phyloP scores from a whole-genome alignment of 2,113 vertebrate genomes.

The Onychostruthus taczanowskii region DNA sequence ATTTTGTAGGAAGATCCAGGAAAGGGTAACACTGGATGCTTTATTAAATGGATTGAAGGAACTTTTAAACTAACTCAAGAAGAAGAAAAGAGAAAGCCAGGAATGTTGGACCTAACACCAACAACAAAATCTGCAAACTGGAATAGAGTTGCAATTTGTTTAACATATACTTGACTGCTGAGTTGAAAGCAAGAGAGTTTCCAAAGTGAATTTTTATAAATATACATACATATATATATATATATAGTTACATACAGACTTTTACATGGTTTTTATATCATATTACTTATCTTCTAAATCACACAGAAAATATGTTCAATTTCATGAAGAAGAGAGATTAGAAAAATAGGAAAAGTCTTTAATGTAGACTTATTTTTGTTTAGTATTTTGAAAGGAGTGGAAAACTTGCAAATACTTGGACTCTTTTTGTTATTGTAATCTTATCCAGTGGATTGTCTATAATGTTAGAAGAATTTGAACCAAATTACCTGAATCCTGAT shows the following conservation, averaged over 20 bases:
- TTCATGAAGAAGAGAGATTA: neutral
- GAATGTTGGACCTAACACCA: neutral
- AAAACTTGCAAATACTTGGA: neutral
- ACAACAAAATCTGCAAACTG: neutral
- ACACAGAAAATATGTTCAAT: neutral
- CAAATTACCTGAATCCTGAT: neutral
- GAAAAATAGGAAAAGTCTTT: neutral
- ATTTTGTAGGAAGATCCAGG: neutral
- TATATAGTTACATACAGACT: neutral
- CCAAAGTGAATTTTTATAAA: neutral
- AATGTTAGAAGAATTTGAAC: neutral
- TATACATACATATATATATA: neutral
- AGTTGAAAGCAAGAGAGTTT: neutral
- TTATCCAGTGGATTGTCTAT: neutral
- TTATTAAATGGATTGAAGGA: neutral
- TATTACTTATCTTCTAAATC: neutral
- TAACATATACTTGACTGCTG: neutral
- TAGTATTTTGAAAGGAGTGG: neutral
- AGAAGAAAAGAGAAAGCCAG: neutral
- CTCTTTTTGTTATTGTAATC: neutral
- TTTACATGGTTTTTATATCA: neutral
- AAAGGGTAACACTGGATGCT: neutral
- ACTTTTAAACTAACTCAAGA: neutral
- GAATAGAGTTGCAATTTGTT: neutral
- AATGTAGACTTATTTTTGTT: neutral